These are phyloP conservation scores for Cenopis cana DNA, from an alignment of 2,888 invertebrate species.

Conservation along the genomic window DNA sequence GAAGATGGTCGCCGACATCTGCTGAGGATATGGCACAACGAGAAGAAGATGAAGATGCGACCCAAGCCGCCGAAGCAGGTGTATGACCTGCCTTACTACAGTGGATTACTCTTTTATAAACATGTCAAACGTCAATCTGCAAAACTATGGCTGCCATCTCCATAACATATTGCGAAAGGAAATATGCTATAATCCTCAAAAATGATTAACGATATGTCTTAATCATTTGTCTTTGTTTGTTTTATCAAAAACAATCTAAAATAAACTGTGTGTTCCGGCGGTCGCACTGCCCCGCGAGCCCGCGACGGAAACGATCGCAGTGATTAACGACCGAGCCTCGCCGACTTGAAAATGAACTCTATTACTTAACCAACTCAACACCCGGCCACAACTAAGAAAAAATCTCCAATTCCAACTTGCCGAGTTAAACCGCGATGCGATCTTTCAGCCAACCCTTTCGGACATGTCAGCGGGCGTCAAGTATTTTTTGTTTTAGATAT, in stretches of 20 bases:
- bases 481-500: slow-evolving; percentile 12
- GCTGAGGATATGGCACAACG: too few species aligned
- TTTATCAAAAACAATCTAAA: slow-evolving; percentile 83
- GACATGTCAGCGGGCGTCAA: slow-evolving; percentile 26
- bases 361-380: slow-evolving; percentile 76
- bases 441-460: slow-evolving; percentile 34
- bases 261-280: slow-evolving; percentile 75
- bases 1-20: too few species aligned
- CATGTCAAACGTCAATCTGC: not conserved
- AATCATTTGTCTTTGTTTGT: slow-evolving; percentile 78
- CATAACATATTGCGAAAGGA: slow-evolving; percentile 56
- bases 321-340: slow-evolving; percentile 78
- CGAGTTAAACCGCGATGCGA: slow-evolving; percentile 34
- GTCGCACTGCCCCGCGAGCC: slow-evolving; percentile 65
- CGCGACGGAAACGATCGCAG: slow-evolving; percentile 64
- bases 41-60: too few species aligned
- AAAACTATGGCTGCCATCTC: slow-evolving; percentile 24
- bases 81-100: too few species aligned
- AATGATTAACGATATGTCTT: slow-evolving; percentile 74
- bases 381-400: slow-evolving; percentile 58
- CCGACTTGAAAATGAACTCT: slow-evolving; percentile 78
- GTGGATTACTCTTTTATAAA: too few species aligned
- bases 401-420: slow-evolving; percentile 66
- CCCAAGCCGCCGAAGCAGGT: too few species aligned
- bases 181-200: slow-evolving; percentile 65